These are phyloP conservation scores for Sapajus apella DNA, from an alignment of 2,113 vertebrate genomes.

Conservation along the genomic window DNA sequence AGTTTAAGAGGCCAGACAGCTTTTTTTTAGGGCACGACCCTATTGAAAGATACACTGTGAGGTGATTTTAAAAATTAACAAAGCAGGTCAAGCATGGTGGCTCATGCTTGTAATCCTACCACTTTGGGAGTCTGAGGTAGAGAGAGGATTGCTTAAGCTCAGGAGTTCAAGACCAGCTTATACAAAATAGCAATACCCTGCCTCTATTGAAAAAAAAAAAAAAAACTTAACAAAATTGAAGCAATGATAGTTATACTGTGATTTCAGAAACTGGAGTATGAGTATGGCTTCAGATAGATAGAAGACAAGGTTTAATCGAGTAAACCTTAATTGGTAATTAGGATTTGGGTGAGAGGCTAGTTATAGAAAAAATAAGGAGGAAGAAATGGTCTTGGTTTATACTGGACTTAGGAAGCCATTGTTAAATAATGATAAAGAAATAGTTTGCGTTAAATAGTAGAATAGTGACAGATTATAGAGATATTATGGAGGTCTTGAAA, in stretches of 20 bases:
- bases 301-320: neutral
- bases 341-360: neutral
- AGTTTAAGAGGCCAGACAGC: neutral
- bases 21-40: neutral
- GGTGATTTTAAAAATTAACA: neutral
- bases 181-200: too few species aligned
- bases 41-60: neutral
- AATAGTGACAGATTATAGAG: neutral
- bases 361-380: neutral
- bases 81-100: too few species aligned
- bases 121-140: too few species aligned
- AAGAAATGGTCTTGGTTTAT: slow-evolving; percentile 25
- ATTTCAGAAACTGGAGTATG: neutral
- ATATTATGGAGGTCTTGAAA: slow-evolving; percentile 24
- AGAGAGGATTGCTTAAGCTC: too few species aligned
- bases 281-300: neutral
- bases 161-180: too few species aligned
- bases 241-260: neutral
- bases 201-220: neutral
- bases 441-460: neutral
- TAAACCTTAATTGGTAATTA: slow-evolving; percentile 8
- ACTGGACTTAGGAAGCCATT: neutral
- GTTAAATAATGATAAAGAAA: slow-evolving; percentile 11
- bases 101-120: too few species aligned
- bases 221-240: neutral